Evolutionary conservation across 2,113 vertebrate genomes (phyloP), one percentile per base, ranked within the genome.

Genomic region (Oreotrochilus melanogaster): DNA sequence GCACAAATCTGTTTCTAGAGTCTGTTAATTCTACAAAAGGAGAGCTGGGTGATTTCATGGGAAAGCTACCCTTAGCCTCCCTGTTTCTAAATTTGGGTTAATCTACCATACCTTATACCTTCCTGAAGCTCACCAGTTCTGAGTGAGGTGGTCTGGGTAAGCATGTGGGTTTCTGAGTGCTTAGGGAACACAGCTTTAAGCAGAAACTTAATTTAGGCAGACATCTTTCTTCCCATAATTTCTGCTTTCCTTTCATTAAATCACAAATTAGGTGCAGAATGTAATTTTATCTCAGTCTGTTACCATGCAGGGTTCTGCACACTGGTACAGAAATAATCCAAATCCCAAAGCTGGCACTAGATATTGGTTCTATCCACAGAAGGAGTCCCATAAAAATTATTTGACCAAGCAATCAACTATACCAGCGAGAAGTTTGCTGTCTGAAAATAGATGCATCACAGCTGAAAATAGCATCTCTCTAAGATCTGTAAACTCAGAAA

Each of bases 251-350:
- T 79, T 89, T 93, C 27, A 42, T 61, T 54, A 89, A 82, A 79
- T 66, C 71, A 37, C 62, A 86, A 65, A 90, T 82, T 88, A 88
- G 62, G 48, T 33, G 82, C 28, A 33, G 78, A 65, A 53, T 65
- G 42, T 89, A 82, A 79, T 88, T 95, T 95, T 92, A 31, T 86
- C 64, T 84, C 62, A 61, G 56, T 91, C 93, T 91, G n/a, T 75
- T 88, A 89, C 81, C 30, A 28, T 30, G 23, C 22, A 5, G 22
- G 18, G 56, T 43, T 84, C 70, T 78, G 66, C 74, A 0, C 15
- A 6, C 42, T 86, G 42, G 47, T 66, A 33, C 30, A 84, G 50
- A 71, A 92, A 42, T 27, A 50, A 94, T 39, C 62, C 71, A 83
- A 88, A 88, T 21, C 57, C 85, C 24, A 8, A 18, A 87, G 48